phyloP scores from a whole-genome alignment of 1,140 invertebrate genomes.

The Drosophila parabipectinata region DNA sequence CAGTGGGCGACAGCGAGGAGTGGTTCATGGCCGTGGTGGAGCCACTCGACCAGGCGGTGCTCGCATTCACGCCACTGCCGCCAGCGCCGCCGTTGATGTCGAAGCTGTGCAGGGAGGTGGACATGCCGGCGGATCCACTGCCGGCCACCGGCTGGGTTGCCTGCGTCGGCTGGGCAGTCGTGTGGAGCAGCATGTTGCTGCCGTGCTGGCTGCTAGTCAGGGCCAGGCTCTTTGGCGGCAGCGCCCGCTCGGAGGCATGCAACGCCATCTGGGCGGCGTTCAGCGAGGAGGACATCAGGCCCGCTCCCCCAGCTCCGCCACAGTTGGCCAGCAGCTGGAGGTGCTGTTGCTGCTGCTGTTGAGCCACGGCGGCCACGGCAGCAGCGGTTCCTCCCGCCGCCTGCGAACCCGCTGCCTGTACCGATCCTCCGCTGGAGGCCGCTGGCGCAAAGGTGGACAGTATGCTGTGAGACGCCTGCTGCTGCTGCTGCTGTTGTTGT shows the following conservation, averaged over 20 bases:
- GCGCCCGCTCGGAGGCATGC: conserved; percentile 62
- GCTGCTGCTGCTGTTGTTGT: conserved; percentile 54
- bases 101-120: conserved; percentile 81
- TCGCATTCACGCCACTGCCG: conserved; percentile 39
- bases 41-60: conserved; percentile 64
- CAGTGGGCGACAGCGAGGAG: conserved; percentile 65
- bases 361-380: conserved; percentile 77
- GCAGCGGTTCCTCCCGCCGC: conserved; percentile 59
- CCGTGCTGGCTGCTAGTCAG: conserved; percentile 51
- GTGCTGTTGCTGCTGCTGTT: conserved; percentile 80
- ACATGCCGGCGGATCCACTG: conserved; percentile 66
- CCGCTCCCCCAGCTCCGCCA: conserved; percentile 58
- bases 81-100: conserved; percentile 53
- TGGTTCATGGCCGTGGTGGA: conserved; percentile 72
- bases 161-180: conserved; percentile 21
- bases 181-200: conserved; percentile 62
- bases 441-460: conserved; percentile 71
- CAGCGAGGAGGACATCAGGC: conserved; percentile 82
- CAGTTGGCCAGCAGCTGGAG: conserved; percentile 74
- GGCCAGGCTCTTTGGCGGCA: conserved; percentile 77
- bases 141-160: conserved; percentile 32
- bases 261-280: conserved; percentile 72
- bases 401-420: conserved; percentile 28
- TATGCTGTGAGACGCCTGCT: conserved; percentile 39
- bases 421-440: conserved; percentile 39